phyloP scores from a whole-genome alignment of 2,888 invertebrate genomes.

The Antitype chi region DNA sequence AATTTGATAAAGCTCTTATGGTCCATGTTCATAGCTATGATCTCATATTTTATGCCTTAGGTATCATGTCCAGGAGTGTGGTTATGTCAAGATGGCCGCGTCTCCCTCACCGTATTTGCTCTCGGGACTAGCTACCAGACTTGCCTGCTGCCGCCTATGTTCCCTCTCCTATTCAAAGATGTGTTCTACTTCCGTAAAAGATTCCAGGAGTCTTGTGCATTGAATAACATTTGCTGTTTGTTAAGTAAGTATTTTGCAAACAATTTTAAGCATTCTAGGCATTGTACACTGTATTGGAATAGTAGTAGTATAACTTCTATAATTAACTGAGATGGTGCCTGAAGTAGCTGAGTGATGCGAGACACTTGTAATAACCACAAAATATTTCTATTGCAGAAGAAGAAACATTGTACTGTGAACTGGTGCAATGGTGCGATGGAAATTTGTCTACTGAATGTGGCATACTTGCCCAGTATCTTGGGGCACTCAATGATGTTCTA shows the following conservation, averaged over 20 bases:
- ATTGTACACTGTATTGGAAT: too few relatives aligned
- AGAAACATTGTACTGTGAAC: slow-evolving; percentile 91
- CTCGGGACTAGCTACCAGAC: slow-evolving; percentile 93
- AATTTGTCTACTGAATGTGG: slow-evolving; percentile 80
- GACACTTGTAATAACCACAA: not conserved
- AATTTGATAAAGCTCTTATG: not conserved
- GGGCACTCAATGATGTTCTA: slow-evolving; percentile 91
- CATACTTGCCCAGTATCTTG: slow-evolving; percentile 92
- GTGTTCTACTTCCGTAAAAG: slow-evolving; percentile 92
- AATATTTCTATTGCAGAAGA: slow-evolving; percentile 80
- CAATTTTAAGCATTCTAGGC: not conserved
- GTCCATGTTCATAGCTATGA: not conserved
- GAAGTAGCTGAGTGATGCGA: not conserved
- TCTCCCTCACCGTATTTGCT: slow-evolving; percentile 92
- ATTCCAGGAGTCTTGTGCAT: slow-evolving; percentile 82
- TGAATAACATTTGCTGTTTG: slow-evolving; percentile 86
- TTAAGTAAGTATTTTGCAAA: slow-evolving; percentile 77
- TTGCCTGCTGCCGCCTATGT: slow-evolving; percentile 91
- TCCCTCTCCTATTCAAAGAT: slow-evolving; percentile 93
- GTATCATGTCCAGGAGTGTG: slow-evolving; percentile 96
- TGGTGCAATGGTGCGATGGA: slow-evolving; percentile 91
- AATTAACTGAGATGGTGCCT: not conserved
- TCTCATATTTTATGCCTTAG: slow-evolving; percentile 77
- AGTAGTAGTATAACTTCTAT: not conserved
- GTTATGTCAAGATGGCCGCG: slow-evolving; percentile 95